Evolutionary conservation across 2,888 invertebrate species (phyloP).

Genomic region (Ganaspis brasiliensis): DNA sequence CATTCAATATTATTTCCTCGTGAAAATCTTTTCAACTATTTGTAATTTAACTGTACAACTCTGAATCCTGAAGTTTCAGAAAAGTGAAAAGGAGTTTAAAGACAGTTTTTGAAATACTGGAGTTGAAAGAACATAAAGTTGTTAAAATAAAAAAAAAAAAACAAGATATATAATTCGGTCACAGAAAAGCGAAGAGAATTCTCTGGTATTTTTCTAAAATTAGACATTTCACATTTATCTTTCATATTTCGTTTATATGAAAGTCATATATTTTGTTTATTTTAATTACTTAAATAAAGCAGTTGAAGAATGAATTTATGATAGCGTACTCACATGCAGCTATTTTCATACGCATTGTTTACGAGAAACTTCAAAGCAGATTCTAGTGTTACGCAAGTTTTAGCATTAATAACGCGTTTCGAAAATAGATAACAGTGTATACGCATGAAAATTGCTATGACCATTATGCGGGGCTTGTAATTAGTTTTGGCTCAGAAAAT

Average conservation of each 20-base stretch:
- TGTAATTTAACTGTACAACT: no score
- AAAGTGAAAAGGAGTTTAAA: background rate
- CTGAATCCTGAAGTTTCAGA: background rate
- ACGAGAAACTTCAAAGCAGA: constrained; percentile 38
- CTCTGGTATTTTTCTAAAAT: no score
- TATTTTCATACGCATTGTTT: constrained; percentile 27
- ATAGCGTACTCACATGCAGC: background rate
- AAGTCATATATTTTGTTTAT: background rate
- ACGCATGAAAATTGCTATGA: background rate
- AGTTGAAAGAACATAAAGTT: constrained; percentile 6
- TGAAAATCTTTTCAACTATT: no score
- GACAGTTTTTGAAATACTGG: constrained; percentile 5
- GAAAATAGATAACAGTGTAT: constrained; percentile 24
- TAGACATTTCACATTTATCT: no score
- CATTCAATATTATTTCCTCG: no score
- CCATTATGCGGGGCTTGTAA: constrained; percentile 28
- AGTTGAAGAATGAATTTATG: background rate
- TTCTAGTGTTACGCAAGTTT: constrained; percentile 29
- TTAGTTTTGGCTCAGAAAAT: constrained; percentile 27
- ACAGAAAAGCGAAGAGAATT: no score
- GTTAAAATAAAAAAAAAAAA: background rate
- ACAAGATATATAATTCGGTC: no score
- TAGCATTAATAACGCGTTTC: constrained; percentile 21
- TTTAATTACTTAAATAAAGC: background rate
- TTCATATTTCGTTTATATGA: background rate